Evolutionary conservation across 2,888 invertebrate genomes (phyloP).

Genomic region (Zaprionus bogoriensis): DNA sequence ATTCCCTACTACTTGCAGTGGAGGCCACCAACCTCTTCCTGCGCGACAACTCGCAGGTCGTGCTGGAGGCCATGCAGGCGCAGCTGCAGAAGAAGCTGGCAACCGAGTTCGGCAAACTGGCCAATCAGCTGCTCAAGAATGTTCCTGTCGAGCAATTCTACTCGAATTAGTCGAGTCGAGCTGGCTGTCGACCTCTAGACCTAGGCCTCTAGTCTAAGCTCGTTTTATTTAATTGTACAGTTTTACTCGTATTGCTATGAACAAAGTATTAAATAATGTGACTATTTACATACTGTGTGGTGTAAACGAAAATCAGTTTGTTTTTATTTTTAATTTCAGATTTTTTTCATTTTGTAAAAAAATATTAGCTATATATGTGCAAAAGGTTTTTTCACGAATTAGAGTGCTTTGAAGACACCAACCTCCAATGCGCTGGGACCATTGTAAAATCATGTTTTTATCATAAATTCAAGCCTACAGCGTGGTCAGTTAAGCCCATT

Average conservation of each 20-base stretch:
- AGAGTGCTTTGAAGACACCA: no score
- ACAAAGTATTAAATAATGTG: slow-evolving; percentile 62
- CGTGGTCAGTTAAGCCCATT: no score
- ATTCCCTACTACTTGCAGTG: no score
- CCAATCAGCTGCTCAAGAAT: slow-evolving; percentile 87
- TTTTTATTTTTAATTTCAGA: background rate
- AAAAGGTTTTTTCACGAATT: no score
- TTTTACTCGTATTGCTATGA: slow-evolving; percentile 35
- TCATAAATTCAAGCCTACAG: no score
- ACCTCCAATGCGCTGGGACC: no score
- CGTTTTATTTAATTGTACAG: slow-evolving; percentile 61
- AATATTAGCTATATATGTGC: no score
- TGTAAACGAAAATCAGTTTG: background rate
- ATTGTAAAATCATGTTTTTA: no score
- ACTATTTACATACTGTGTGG: slow-evolving; percentile 21
- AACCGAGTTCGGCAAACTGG: slow-evolving; percentile 85
- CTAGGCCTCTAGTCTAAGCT: slow-evolving; percentile 31
- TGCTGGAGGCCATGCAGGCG: slow-evolving; percentile 87
- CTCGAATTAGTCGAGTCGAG: slow-evolving; percentile 51
- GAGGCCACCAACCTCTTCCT: slow-evolving; percentile 89
- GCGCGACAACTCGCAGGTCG: slow-evolving; percentile 87
- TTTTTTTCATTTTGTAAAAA: no score
- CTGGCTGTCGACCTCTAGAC: background rate
- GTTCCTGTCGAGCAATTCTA: slow-evolving; percentile 86
- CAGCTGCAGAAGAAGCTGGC: slow-evolving; percentile 87